These are phyloP conservation scores for Achroia grisella DNA, from an alignment of 1,140 invertebrate genomes.

Conservation along the genomic window DNA sequence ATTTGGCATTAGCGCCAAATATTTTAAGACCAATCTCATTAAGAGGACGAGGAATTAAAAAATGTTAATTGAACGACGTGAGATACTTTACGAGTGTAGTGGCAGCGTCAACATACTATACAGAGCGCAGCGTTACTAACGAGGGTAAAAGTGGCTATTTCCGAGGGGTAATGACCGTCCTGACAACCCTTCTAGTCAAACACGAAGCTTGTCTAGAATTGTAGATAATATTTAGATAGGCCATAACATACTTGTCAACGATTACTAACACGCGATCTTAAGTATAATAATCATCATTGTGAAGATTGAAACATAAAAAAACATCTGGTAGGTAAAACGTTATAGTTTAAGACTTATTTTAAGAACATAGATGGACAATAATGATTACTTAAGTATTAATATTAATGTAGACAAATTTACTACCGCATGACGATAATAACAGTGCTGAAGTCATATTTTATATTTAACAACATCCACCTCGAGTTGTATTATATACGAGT, in stretches of 20 bases:
- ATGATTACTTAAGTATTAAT: too few species aligned
- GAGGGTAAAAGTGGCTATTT: conserved; percentile 71
- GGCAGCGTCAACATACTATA: conserved; percentile 14
- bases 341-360: too few species aligned
- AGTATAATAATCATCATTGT: too few species aligned
- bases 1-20: conserved; percentile 11
- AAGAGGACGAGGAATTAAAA: conserved; percentile 1
- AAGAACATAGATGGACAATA: too few species aligned
- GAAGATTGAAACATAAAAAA: too few species aligned
- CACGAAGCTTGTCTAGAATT: conserved; percentile 12
- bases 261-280: too few species aligned
- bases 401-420: too few species aligned
- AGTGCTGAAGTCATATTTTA: too few species aligned
- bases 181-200: conserved; percentile 31
- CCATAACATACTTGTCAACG: not conserved
- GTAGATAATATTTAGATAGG: conserved; percentile 20
- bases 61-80: not conserved
- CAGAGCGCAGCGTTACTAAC: conserved; percentile 53
- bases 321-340: too few species aligned
- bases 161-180: conserved; percentile 60
- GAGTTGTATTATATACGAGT: too few species aligned
- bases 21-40: not conserved
- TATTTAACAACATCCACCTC: too few species aligned
- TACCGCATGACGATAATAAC: too few species aligned
- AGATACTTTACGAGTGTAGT: not conserved